Percentiles rank a stretch among this genome's conserved stretches.
phyloP scores from a whole-genome alignment of 2,113 vertebrate species.

The Halichoeres trimaculatus region DNA sequence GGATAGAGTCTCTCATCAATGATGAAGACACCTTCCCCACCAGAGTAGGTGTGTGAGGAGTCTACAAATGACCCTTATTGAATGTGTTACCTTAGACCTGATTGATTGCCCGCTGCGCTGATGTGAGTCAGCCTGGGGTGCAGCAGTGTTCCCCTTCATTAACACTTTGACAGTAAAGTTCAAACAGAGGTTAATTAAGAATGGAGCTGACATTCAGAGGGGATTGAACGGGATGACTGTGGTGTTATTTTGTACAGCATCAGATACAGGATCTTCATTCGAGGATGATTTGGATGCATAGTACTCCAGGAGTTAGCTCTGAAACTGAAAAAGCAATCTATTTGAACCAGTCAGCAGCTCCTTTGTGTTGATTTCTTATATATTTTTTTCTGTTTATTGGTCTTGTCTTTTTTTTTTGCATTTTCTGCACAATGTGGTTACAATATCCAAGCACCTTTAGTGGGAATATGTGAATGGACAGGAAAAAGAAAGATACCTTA shows the following conservation, averaged over 20 bases:
- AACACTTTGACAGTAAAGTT: slow-evolving; percentile 39
- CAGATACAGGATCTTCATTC: too few relatives aligned
- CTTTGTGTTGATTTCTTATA: background rate
- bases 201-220: slow-evolving; percentile 70
- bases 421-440: too few relatives aligned
- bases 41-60: slow-evolving; percentile 89
- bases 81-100: slow-evolving; percentile 19
- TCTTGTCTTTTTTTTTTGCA: too few relatives aligned
- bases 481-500: too few relatives aligned
- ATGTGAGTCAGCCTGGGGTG: background rate
- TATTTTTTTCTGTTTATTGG: background rate
- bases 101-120: slow-evolving; percentile 10
- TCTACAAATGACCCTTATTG: slow-evolving; percentile 30
- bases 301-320: slow-evolving; percentile 1
- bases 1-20: slow-evolving; percentile 97
- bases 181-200: slow-evolving; percentile 74
- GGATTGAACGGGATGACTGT: slow-evolving; percentile 2
- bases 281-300: background rate
- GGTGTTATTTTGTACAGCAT: slow-evolving; percentile 30
- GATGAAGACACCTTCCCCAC: slow-evolving; percentile 97
- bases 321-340: background rate
- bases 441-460: too few relatives aligned
- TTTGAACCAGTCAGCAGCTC: background rate
- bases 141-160: slow-evolving; percentile 27
- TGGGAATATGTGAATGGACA: too few relatives aligned